Evolutionary conservation across 1,140 invertebrate genomes (phyloP).

Genomic region (Oryzaephilus surinamensis): DNA sequence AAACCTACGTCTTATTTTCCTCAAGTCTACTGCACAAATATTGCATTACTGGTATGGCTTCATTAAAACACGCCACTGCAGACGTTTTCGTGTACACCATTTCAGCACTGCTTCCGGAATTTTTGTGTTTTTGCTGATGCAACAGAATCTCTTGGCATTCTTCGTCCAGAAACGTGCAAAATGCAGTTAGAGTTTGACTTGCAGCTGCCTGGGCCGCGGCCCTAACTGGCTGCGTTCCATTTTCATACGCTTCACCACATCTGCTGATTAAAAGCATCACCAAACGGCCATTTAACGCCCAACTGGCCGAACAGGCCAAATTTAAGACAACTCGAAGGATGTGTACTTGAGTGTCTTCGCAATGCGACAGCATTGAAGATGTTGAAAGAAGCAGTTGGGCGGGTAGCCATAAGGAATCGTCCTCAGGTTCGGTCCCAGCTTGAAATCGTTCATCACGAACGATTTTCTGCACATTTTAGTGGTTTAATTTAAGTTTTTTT

Average conservation of each 20-base stretch:
- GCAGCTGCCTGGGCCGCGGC: conserved; percentile 74
- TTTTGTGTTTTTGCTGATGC: conserved; percentile 47
- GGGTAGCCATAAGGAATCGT: conserved; percentile 82
- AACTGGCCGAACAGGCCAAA: conserved; percentile 67
- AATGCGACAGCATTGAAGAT: conserved; percentile 59
- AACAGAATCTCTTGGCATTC: conserved; percentile 64
- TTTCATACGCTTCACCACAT: conserved; percentile 63
- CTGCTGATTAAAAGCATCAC: conserved; percentile 67
- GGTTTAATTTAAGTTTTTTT: neutral
- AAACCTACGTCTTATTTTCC: conserved; percentile 48
- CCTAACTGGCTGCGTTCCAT: conserved; percentile 62
- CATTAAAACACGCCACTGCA: conserved; percentile 77
- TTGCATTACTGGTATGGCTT: conserved; percentile 80
- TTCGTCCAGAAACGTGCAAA: conserved; percentile 70
- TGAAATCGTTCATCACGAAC: conserved; percentile 84
- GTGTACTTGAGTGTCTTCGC: conserved; percentile 62
- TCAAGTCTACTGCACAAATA: conserved; percentile 78
- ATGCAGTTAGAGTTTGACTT: conserved; percentile 69
- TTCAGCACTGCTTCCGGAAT: conserved; percentile 45
- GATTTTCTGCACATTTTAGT: conserved; percentile 57
- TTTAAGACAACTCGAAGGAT: conserved; percentile 65
- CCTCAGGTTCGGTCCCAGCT: conserved; percentile 80
- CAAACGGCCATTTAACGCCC: conserved; percentile 71
- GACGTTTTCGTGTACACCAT: conserved; percentile 43
- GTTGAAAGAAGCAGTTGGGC: conserved; percentile 79